Evolutionary conservation across 2,113 vertebrate genomes (phyloP).

Genomic region (Otocyon megalotis): DNA sequence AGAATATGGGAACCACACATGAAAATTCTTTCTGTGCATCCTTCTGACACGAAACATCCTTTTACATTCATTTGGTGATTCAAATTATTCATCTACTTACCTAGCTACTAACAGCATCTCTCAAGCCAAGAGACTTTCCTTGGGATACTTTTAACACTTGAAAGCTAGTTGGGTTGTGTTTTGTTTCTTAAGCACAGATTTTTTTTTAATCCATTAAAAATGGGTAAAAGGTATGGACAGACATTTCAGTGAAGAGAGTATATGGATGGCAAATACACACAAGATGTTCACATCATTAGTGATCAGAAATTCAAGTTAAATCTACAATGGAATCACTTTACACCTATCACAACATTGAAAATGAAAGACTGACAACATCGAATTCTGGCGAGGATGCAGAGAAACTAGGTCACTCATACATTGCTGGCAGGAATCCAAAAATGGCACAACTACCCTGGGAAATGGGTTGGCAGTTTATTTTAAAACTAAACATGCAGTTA

Average conservation of each 20-base stretch:
- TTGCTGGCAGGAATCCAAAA: not conserved
- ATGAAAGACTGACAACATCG: not conserved
- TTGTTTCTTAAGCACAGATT: not conserved
- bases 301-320: not conserved
- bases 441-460: not conserved
- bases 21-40: not conserved
- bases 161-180: not conserved
- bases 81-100: not conserved
- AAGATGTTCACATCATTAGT: not conserved
- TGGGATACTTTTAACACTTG: not conserved
- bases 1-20: not conserved
- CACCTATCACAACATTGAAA: not conserved
- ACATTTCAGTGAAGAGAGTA: not conserved
- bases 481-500: constrained; percentile 10
- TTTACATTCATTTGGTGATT: not conserved
- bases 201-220: constrained; percentile 10
- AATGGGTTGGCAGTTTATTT: not conserved
- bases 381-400: not conserved
- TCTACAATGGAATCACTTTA: not conserved
- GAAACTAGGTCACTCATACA: not conserved
- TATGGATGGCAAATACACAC: not conserved
- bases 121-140: constrained; percentile 20
- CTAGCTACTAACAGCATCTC: not conserved
- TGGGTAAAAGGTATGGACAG: not conserved
- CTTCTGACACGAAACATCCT: not conserved